Conservation (phyloP, 1,140 invertebrate genomes). For the Drosophila funebris region DNA sequence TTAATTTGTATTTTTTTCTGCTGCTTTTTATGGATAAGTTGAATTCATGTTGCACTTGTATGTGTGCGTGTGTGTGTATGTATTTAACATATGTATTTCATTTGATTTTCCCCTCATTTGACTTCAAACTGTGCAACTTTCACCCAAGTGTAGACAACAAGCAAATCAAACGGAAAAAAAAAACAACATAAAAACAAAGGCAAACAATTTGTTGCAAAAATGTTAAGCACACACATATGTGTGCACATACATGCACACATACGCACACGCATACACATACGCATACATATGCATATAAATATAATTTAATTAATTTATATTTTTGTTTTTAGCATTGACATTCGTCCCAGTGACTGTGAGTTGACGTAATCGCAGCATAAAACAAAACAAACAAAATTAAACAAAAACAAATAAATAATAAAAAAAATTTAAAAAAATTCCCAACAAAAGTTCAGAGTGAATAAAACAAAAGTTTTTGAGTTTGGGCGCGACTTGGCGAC, state of each 20-base stretch:
- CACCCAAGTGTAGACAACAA: constrained; percentile 51
- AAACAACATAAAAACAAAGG: constrained; percentile 41
- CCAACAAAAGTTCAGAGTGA: constrained; percentile 40
- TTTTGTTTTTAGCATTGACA: constrained; percentile 39
- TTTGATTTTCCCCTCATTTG: constrained; percentile 58
- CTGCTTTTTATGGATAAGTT: constrained; percentile 53
- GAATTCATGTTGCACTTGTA: constrained; percentile 51
- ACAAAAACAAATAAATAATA: neutral
- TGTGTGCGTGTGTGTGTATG: neutral
- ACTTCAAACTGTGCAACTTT: constrained; percentile 67
- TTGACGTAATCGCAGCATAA: constrained; percentile 74
- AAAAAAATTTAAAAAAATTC: constrained; percentile 2
- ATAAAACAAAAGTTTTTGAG: constrained; percentile 62
- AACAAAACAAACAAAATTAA: constrained; percentile 36
- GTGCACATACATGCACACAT: constrained; percentile 3
- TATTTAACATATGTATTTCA: constrained; percentile 37
- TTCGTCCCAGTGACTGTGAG: constrained; percentile 51
- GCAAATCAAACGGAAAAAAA: constrained; percentile 42
- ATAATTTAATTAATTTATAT: constrained; percentile 44
- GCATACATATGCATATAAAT: neutral
- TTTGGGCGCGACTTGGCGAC: constrained; percentile 24
- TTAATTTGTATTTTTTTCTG: constrained; percentile 5
- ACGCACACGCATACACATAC: neutral
- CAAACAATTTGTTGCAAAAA: constrained; percentile 28
- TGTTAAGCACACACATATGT: constrained; percentile 25